Evolutionary conservation across 1,140 invertebrate genomes (phyloP).

Genomic region (Eueides isabella): DNA sequence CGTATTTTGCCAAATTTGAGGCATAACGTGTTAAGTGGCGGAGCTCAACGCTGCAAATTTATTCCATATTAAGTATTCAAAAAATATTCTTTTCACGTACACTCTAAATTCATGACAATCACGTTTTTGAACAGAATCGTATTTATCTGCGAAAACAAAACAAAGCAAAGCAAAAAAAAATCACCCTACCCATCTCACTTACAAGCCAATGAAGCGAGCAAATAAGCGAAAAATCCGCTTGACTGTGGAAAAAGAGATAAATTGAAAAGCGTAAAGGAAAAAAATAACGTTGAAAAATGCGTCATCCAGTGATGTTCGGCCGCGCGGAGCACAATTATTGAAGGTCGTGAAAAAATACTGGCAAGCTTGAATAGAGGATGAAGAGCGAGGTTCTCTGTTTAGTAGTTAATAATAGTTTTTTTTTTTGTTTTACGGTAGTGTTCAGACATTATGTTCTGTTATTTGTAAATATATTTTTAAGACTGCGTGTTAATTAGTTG

Average conservation of each 20-base stretch:
- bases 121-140: constrained; percentile 9
- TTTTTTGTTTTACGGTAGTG: not conserved
- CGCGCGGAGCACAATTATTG: constrained; percentile 68
- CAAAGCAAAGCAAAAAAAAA: constrained; percentile 49
- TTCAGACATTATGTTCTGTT: too few species aligned
- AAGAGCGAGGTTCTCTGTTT: constrained; percentile 50
- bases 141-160: constrained; percentile 65
- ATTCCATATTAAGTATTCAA: too few species aligned
- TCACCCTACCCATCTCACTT: constrained; percentile 72
- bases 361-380: constrained; percentile 20
- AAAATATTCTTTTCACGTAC: not conserved
- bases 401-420: not conserved
- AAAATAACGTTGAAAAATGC: constrained; percentile 57
- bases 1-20: too few species aligned
- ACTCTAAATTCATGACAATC: constrained; percentile 52
- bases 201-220: constrained; percentile 79
- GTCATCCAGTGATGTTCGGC: constrained; percentile 70
- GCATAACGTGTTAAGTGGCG: too few species aligned
- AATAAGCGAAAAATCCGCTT: constrained; percentile 80
- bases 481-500: too few species aligned
- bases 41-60: too few species aligned
- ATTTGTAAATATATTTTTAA: too few species aligned
- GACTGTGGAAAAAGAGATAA: constrained; percentile 76
- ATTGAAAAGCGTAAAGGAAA: constrained; percentile 67
- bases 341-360: constrained; percentile 67